Percentiles rank a stretch among this genome's conserved stretches.
These are phyloP conservation scores for Mormyrus proboscirostris DNA, from an alignment of 2,797 vertebrate genomes.

Conservation along the genomic window DNA sequence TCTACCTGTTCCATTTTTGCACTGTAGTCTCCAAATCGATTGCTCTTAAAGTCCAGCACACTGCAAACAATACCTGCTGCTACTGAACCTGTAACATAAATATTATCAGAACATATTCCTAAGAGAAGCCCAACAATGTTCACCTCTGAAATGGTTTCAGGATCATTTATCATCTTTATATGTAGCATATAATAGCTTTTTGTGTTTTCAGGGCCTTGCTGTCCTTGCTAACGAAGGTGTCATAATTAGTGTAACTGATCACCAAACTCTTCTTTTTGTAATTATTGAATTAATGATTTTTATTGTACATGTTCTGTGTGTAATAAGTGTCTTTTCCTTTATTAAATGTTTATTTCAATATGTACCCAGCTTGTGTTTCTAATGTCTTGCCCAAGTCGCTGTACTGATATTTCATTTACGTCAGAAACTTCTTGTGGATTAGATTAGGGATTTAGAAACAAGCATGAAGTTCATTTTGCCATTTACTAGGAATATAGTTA, in stretches of 20 bases:
- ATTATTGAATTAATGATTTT: conserved; percentile 11
- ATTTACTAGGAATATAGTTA: neutral
- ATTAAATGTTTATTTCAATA: conserved; percentile 20
- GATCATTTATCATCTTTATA: neutral
- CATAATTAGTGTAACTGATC: conserved; percentile 6
- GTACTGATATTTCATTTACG: neutral
- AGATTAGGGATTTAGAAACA: neutral
- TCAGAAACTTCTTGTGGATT: neutral
- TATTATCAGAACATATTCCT: neutral
- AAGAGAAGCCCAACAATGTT: neutral
- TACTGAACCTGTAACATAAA: neutral
- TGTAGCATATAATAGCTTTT: neutral
- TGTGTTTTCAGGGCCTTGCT: neutral
- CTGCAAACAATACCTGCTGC: neutral
- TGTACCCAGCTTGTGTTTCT: neutral
- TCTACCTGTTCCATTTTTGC: neutral
- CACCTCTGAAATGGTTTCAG: neutral
- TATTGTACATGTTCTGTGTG: conserved; percentile 19
- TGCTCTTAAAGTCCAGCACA: neutral
- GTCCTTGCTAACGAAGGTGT: neutral
- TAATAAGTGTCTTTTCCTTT: conserved; percentile 15
- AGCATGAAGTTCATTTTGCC: neutral
- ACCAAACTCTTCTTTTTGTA: neutral
- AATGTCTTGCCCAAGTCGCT: neutral
- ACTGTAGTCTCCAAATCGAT: neutral